These are phyloP conservation scores for Protula sp. DNA, from an alignment of 2,888 invertebrate species.

Conservation along the genomic window DNA sequence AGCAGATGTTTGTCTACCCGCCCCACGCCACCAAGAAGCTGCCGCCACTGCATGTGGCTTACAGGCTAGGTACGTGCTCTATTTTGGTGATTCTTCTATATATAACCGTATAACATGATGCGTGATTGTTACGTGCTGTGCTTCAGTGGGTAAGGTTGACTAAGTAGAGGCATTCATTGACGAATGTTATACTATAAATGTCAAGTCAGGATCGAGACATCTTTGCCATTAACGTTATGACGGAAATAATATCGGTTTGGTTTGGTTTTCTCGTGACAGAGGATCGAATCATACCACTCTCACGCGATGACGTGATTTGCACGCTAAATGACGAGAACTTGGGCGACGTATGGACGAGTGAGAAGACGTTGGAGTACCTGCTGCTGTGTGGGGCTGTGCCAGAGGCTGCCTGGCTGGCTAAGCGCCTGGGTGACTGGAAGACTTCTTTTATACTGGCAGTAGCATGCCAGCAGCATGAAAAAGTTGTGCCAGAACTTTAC, in stretches of 20 bases:
- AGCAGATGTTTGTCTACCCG: slow-evolving; percentile 44
- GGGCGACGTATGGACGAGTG: slow-evolving; percentile 41
- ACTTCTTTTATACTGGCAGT: slow-evolving; percentile 41
- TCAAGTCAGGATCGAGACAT: too few species aligned
- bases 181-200: too few species aligned
- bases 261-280: background rate
- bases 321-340: slow-evolving; percentile 35
- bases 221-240: too few species aligned
- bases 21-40: slow-evolving; percentile 45
- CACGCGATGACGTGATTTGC: slow-evolving; percentile 7
- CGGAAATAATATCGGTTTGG: too few species aligned
- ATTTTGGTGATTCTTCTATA: too few species aligned
- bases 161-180: too few species aligned
- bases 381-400: slow-evolving; percentile 44
- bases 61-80: slow-evolving; percentile 8
- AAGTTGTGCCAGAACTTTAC: slow-evolving; percentile 8
- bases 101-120: background rate
- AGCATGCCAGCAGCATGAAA: slow-evolving; percentile 32
- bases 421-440: slow-evolving; percentile 51
- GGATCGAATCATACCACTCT: slow-evolving; percentile 8
- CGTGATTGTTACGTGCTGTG: background rate
- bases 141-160: too few species aligned
- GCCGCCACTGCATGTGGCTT: slow-evolving; percentile 29
- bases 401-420: slow-evolving; percentile 49
- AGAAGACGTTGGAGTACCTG: slow-evolving; percentile 44